A percentile compares a stretch with the other conserved stretches of the same genome.
These are phyloP conservation scores for Sebastes cheni DNA, from an alignment of 2,797 vertebrate genomes.

Conservation along the genomic window DNA sequence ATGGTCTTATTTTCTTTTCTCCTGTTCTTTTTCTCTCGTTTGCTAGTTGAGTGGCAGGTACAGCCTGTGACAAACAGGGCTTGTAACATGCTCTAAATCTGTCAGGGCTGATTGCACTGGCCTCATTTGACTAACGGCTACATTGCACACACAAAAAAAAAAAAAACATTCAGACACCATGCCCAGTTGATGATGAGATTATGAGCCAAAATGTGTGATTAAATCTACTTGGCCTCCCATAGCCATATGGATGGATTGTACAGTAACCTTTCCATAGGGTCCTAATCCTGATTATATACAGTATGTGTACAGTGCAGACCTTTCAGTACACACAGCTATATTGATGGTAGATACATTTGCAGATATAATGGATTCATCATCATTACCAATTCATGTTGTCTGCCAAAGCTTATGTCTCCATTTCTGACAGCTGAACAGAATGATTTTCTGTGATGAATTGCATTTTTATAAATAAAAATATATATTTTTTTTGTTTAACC, in stretches of 20 bases:
- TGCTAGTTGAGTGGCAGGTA: constrained; percentile 78
- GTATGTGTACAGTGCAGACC: neutral
- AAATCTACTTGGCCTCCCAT: constrained; percentile 55
- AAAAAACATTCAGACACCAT: constrained; percentile 49
- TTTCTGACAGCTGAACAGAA: constrained; percentile 55
- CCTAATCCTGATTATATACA: constrained; percentile 14
- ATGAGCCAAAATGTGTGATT: constrained; percentile 66
- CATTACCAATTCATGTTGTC: constrained; percentile 19
- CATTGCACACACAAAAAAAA: constrained; percentile 38
- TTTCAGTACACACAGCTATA: neutral
- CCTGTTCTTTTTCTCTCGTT: constrained; percentile 49
- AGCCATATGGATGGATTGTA: constrained; percentile 44
- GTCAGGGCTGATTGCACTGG: constrained; percentile 80
- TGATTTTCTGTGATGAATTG: constrained; percentile 18
- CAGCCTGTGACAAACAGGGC: constrained; percentile 76
- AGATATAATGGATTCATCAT: constrained; percentile 32
- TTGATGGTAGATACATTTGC: neutral
- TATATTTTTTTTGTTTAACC: neutral
- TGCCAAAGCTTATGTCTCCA: neutral
- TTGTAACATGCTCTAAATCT: constrained; percentile 79
- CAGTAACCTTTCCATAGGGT: constrained; percentile 24
- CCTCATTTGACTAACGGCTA: constrained; percentile 77
- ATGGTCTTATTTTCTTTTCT: constrained; percentile 39
- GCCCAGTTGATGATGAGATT: constrained; percentile 71
- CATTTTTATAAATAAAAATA: constrained; percentile 1